Conservation (phyloP, 2,113 vertebrate species). For the Merops nubicus region DNA sequence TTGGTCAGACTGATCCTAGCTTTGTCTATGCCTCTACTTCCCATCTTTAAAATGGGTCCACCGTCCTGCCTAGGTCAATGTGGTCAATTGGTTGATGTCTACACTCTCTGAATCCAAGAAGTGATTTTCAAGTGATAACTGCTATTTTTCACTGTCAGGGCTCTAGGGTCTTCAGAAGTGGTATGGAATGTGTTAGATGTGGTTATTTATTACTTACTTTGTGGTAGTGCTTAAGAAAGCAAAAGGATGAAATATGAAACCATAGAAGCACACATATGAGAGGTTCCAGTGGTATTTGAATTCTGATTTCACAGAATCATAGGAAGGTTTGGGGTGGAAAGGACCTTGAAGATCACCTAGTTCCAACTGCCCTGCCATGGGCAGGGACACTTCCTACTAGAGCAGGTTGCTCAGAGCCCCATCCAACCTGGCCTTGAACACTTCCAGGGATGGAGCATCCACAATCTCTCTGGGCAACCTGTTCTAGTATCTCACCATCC, state of each 20-base stretch:
- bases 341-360: not conserved
- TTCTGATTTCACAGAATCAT: not conserved
- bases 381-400: not conserved
- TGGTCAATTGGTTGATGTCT: not conserved
- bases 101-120: not conserved
- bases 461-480: not conserved
- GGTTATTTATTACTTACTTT: not conserved
- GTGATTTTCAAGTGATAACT: not conserved
- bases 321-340: not conserved
- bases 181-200: not conserved
- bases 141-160: not conserved
- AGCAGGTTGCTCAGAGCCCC: not conserved
- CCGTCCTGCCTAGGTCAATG: accelerated
- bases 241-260: not conserved
- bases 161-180: not conserved
- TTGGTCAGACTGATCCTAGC: not conserved
- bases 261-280: accelerated
- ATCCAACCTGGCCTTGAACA: not conserved
- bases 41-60: not conserved
- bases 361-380: not conserved
- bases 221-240: not conserved
- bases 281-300: not conserved
- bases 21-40: not conserved
- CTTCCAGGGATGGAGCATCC: not conserved
- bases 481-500: not conserved